Conservation (phyloP, 2,888 invertebrate genomes). For the Zaprionus lineosus region DNA sequence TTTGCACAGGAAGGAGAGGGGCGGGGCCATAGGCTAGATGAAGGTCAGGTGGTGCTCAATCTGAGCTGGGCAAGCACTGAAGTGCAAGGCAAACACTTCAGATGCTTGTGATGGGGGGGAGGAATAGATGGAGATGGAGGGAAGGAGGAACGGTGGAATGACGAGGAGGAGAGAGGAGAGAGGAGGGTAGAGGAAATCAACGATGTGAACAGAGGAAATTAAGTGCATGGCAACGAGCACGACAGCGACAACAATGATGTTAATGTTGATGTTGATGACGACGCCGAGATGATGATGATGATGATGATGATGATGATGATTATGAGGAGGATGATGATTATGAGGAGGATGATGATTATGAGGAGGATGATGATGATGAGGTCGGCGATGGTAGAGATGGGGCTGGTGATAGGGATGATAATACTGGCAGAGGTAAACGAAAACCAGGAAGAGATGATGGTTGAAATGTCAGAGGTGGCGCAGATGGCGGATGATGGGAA, state of each 20-base stretch:
- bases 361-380: no score
- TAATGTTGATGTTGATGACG: no score
- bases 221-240: conserved; percentile 58
- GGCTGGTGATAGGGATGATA: background rate
- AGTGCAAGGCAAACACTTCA: conserved; percentile 69
- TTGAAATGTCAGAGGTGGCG: no score
- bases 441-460: no score
- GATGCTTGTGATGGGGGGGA: no score
- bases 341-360: no score
- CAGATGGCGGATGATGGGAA: no score
- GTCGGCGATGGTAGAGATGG: background rate
- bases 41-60: conserved; percentile 41
- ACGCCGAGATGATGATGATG: conserved; percentile 1
- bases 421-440: no score
- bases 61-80: conserved; percentile 35
- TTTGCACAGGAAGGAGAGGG: conserved; percentile 30
- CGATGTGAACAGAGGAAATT: conserved; percentile 66
- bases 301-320: background rate
- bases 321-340: background rate
- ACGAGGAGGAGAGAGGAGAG: no score
- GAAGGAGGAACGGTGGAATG: no score
- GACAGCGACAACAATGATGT: conserved; percentile 5
- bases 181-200: conserved; percentile 52
- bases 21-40: background rate
- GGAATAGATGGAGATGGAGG: no score